These are phyloP conservation scores for Ammodytes marinus DNA, from an alignment of 2,113 vertebrate species.

Conservation along the genomic window DNA sequence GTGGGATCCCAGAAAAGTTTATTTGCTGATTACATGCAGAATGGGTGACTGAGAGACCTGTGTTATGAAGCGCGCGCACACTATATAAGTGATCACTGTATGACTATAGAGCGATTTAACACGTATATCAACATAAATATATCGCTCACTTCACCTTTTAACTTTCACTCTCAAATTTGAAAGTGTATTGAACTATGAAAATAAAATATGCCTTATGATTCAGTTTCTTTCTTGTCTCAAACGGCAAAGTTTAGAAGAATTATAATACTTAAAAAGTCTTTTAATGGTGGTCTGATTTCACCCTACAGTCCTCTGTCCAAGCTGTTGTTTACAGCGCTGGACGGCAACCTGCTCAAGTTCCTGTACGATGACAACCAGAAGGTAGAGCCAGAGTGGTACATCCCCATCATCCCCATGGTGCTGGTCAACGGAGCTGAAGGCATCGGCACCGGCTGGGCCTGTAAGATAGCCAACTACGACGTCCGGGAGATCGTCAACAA, in stretches of 20 bases:
- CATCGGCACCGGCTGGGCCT: constrained; percentile 98
- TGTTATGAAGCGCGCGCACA: too few species aligned
- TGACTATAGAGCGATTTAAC: too few species aligned
- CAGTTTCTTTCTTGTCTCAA: neutral
- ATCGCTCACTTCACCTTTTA: too few species aligned
- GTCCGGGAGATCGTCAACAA: constrained; percentile 98
- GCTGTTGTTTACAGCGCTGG: constrained; percentile 92
- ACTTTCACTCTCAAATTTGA: too few species aligned
- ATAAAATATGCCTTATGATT: too few species aligned
- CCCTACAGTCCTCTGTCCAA: constrained; percentile 90
- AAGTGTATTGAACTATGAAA: too few species aligned
- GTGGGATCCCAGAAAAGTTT: too few species aligned
- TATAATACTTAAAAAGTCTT: neutral
- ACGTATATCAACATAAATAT: too few species aligned
- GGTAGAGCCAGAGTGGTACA: constrained; percentile 99
- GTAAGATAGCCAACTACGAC: constrained; percentile 97
- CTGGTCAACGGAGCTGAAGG: constrained; percentile 98
- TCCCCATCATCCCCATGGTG: constrained; percentile 98
- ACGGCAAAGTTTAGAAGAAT: neutral
- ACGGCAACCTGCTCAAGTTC: constrained; percentile 96
- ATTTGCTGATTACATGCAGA: too few species aligned
- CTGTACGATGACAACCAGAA: constrained; percentile 98
- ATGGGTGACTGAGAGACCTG: too few species aligned
- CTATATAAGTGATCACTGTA: too few species aligned
- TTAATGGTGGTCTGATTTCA: constrained; percentile 15